Evolutionary conservation across 92 coral and sea anemone species (phyloP).

Genomic region (Porites divaricata): DNA sequence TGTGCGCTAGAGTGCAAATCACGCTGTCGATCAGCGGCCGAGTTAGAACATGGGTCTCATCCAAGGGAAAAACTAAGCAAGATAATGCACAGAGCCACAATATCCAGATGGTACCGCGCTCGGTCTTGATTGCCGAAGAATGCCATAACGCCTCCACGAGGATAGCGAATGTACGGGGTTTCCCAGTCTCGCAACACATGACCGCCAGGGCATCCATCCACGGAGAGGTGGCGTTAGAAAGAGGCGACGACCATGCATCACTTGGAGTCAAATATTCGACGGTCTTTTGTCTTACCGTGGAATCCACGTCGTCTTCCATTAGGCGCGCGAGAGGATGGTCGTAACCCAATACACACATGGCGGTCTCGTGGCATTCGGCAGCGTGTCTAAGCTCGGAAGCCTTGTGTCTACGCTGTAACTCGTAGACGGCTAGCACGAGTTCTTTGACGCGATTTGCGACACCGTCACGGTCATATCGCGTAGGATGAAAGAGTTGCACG

Average conservation of each 20-base stretch:
- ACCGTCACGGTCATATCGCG: neutral
- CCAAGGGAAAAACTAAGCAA: slow-evolving; percentile 12
- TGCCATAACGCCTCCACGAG: neutral
- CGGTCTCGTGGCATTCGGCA: slow-evolving; percentile 3
- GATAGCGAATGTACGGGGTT: neutral
- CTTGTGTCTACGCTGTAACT: neutral
- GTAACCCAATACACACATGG: slow-evolving; percentile 14
- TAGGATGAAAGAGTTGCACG: slow-evolving; percentile 14
- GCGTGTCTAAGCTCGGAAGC: neutral
- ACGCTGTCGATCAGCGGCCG: neutral
- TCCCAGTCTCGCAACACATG: slow-evolving; percentile 4
- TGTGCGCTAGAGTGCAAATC: neutral
- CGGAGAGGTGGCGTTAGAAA: neutral
- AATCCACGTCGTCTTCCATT: slow-evolving; percentile 19
- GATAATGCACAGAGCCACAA: slow-evolving; percentile 8
- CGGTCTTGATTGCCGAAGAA: neutral
- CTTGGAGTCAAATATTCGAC: neutral
- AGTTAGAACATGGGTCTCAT: neutral
- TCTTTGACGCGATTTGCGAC: neutral
- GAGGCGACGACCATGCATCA: neutral
- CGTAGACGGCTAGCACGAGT: neutral
- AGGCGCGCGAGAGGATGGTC: neutral
- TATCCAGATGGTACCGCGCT: slow-evolving; percentile 3
- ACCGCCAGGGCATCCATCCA: slow-evolving; percentile 2
- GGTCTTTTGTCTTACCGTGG: neutral